phyloP scores from a whole-genome alignment of 2,113 vertebrate genomes.

The cattle (Bos taurus) region DNA sequence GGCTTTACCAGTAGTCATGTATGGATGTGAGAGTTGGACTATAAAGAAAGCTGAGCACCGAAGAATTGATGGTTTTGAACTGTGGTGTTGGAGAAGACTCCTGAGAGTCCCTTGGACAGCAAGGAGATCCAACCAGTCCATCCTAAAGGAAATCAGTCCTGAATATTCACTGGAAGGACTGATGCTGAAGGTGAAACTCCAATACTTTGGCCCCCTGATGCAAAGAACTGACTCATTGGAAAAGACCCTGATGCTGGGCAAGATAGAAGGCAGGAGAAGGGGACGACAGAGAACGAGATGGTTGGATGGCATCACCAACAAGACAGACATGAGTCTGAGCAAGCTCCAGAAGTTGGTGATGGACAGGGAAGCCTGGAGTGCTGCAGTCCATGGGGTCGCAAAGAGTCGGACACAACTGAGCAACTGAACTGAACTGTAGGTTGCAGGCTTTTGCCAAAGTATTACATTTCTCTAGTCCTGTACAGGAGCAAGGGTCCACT shows the following conservation, averaged over 20 bases:
- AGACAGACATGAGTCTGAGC: not conserved
- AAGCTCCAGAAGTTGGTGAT: not conserved
- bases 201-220: not conserved
- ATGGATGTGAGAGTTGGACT: not conserved
- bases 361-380: not conserved
- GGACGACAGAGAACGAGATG: not conserved
- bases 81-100: not conserved
- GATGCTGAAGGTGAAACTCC: not conserved
- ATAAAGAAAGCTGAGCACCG: not conserved
- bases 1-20: not conserved
- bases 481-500: not conserved
- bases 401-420: fast-evolving
- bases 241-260: not conserved
- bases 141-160: not conserved
- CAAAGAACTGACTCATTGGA: not conserved
- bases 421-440: not conserved
- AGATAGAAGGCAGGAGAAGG: not conserved
- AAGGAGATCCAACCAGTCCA: not conserved
- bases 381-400: not conserved
- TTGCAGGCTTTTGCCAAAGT: not conserved
- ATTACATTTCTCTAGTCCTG: not conserved
- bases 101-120: not conserved
- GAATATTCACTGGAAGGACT: not conserved
- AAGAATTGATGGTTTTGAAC: not conserved
- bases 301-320: not conserved